Base-by-base conservation (phyloP, 2,113 vertebrate species). In the Prunella fulvescens region DNA sequence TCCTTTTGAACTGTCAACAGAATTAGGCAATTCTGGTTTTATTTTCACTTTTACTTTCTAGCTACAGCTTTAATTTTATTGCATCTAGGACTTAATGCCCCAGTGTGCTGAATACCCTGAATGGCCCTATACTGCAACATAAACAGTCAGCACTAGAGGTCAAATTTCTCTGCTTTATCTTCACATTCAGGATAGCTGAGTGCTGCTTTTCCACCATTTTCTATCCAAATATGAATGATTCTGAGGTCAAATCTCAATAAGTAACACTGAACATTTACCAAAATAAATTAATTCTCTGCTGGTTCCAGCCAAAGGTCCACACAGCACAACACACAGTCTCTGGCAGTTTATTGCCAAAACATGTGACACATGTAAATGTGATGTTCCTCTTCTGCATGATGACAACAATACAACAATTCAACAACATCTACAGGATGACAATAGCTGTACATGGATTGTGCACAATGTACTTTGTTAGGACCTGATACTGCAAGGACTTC, bases 211-310 rank as follows among this genome's bases (percentile, higher is more conserved):
- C 23, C 62, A 85, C 66, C 25, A 45, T 92, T 96, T 95, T 86
- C 79, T 42, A 70, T 54, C 11, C n/a, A 88, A 93, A 62, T 79
- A 37, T 14, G 28, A 72, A 86, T 14, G 51, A 14, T 74, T 92
- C 74, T 81, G 51, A 71, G 69, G 53, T 95, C 76, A 90, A 86
- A 82, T 19, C 31, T 96, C 72, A 78, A 93, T 37, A 77, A 86
- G 42, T 56, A 85, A 83, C 4, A 10, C 8, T 39, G 58, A 88
- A 22, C 39, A 47, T 77, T 90, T 88, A 72, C 54, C 70, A 70
- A 81, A 89, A 81, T 47, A 58, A 70, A 81, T 37, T 6, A 81
- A 19, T 44, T 54, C 33, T 54, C 33, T 87, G 62, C 74, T 73
- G 45, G 12, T 47, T 94, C 58, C 71, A 93, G 61, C 24, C 78